phyloP scores from a whole-genome alignment of 2,113 vertebrate genomes.

The Anser brachyrhynchus region DNA sequence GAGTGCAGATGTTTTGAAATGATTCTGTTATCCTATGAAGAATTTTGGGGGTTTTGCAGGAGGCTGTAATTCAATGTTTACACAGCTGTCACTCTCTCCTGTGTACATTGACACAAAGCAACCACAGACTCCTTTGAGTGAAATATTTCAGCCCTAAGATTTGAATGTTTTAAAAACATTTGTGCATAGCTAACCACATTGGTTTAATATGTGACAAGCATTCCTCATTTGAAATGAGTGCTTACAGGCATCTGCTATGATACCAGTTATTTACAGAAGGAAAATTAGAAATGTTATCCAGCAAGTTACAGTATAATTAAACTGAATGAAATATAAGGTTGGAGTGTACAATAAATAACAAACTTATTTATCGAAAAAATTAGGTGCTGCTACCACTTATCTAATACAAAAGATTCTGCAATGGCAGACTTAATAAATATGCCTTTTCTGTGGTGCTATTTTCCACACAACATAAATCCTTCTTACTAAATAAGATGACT shows the following conservation, averaged over 20 bases:
- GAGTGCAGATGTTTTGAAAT: neutral
- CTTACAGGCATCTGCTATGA: neutral
- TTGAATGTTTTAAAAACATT: neutral
- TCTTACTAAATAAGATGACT: slow-evolving; percentile 5
- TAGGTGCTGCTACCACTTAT: neutral
- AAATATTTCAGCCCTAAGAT: neutral
- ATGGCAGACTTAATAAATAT: neutral
- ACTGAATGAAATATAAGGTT: neutral
- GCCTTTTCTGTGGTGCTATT: neutral
- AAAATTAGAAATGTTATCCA: slow-evolving; percentile 11
- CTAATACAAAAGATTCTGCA: neutral
- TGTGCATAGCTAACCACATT: neutral
- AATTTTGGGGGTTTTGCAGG: neutral
- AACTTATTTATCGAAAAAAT: neutral
- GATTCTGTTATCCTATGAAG: neutral
- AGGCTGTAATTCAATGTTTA: neutral
- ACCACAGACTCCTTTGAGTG: neutral
- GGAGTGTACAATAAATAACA: neutral
- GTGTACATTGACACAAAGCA: neutral
- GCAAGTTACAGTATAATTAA: slow-evolving; percentile 27
- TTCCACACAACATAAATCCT: slow-evolving; percentile 15
- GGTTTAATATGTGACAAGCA: neutral
- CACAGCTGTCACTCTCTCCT: neutral
- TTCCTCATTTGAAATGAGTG: neutral
- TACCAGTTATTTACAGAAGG: slow-evolving; percentile 4